Evolutionary conservation across 1,140 invertebrate species (phyloP), one percentile per base, ranked within the genome.

Genomic region (Apocrypta bakeri): DNA sequence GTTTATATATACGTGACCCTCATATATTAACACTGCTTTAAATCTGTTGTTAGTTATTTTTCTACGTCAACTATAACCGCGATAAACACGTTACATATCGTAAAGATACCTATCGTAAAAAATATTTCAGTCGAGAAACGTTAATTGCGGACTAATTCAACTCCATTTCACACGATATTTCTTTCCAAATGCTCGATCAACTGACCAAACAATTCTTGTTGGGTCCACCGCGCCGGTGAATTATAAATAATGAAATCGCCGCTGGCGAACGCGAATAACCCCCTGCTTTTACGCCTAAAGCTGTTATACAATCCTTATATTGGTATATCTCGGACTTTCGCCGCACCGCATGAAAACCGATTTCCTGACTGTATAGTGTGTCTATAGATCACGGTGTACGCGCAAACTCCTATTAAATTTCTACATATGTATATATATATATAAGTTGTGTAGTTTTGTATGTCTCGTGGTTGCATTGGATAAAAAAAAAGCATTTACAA

Each of bases 31-130:
- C 33, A 9, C 33, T 9, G 33, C 33, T 4, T 37, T 37, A 2
- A 9, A 37, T 37, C 33, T 4, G 33, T 37, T 9, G n/a, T 73
- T 75, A 27, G 72, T 85, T 88, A 89, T 89, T 89, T 89, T 89
- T 88, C 89, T 85, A 31, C 75, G 85, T 88, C 89, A 88, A 87
- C 84, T 85, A 88, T 88, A 83, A 2, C 78, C 72, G 75, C 84
- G 84, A 87, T 89, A 89, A 90, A 88, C 87, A 86, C 83, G 88
- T 88, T 88, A 88, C 87, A 85, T 79, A 14, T 61, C 56, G 12
- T 14, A 14, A 3, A 61, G 14, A 21, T n/a, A 14, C 56, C 56
- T 61, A n/a, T 61, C 56, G 56, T n/a, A 61, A 61, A 61, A 61
- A 61, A 61, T 61, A 14, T 61, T n/a, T 61, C 17, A 6, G 56